phyloP scores from a whole-genome alignment of 2,888 invertebrate species.

The Mesorhabditis belari region DNA sequence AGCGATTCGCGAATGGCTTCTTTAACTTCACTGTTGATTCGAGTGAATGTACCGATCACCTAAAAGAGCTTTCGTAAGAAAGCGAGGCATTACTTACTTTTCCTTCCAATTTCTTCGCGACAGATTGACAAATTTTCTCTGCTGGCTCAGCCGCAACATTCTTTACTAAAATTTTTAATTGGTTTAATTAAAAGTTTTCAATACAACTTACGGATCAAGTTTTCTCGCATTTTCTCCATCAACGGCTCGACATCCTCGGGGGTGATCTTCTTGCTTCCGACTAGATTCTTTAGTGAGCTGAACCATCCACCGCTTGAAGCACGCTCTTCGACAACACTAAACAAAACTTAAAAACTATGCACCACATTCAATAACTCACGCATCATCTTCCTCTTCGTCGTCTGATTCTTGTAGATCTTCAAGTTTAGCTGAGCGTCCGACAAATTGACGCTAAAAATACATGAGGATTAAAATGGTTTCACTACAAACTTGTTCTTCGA shows the following conservation, averaged over 20 bases:
- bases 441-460: constrained; percentile 42
- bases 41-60: constrained; percentile 79
- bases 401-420: constrained; percentile 55
- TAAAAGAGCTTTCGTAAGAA: constrained; percentile 64
- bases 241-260: constrained; percentile 74
- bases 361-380: not conserved
- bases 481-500: constrained; percentile 56
- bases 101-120: constrained; percentile 45
- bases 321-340: constrained; percentile 20
- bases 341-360: constrained; percentile 1
- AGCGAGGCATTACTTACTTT: constrained; percentile 25
- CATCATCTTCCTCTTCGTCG: constrained; percentile 34
- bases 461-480: constrained; percentile 5
- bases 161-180: constrained; percentile 63
- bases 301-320: constrained; percentile 61
- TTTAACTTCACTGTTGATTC: constrained; percentile 79
- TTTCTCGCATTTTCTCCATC: constrained; percentile 86
- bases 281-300: constrained; percentile 70
- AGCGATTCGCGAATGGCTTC: constrained; percentile 80
- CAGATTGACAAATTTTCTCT: constrained; percentile 64
- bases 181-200: not conserved
- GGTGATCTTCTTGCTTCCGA: constrained; percentile 71
- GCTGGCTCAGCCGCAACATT: constrained; percentile 96
- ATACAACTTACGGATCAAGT: constrained; percentile 65
- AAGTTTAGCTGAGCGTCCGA: constrained; percentile 56